Percentiles rank a stretch among this genome's conserved stretches.
Evolutionary conservation across 2,113 vertebrate species (phyloP).

Genomic region (Rhinichthys klamathensis): DNA sequence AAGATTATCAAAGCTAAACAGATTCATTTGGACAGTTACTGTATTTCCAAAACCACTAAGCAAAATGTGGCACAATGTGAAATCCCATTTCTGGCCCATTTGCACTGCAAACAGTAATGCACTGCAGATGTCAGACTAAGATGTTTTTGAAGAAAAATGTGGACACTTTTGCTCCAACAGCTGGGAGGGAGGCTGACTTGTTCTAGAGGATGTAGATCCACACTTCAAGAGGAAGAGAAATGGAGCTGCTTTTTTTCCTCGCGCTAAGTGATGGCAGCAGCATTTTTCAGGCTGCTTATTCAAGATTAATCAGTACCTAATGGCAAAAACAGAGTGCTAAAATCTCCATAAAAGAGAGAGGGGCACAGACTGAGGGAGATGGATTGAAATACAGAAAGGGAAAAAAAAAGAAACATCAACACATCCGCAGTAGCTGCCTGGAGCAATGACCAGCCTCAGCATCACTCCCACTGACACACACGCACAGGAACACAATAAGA

Average conservation of each 20-base stretch:
- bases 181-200: conserved; percentile 16
- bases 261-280: conserved; percentile 15
- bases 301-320: conserved; percentile 45
- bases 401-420: conserved; percentile 3
- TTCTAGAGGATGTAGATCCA: conserved; percentile 21
- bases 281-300: conserved; percentile 45
- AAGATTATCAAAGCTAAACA: background rate
- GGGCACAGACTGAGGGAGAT: conserved; percentile 3
- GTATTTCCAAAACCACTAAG: background rate
- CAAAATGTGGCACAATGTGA: conserved; percentile 10
- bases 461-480: conserved; percentile 25
- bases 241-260: conserved; percentile 23
- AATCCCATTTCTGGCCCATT: conserved; percentile 2
- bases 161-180: background rate
- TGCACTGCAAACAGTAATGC: background rate
- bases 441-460: conserved; percentile 19
- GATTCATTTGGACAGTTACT: background rate
- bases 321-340: conserved; percentile 39
- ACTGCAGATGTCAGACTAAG: conserved; percentile 13
- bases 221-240: conserved; percentile 17
- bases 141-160: conserved; percentile 4
- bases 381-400: conserved; percentile 3
- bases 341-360: conserved; percentile 31
- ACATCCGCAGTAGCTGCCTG: conserved; percentile 12
- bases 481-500: background rate